Evolutionary conservation across 2,113 vertebrate species (phyloP).

Genomic region (Cichladusa arquata): DNA sequence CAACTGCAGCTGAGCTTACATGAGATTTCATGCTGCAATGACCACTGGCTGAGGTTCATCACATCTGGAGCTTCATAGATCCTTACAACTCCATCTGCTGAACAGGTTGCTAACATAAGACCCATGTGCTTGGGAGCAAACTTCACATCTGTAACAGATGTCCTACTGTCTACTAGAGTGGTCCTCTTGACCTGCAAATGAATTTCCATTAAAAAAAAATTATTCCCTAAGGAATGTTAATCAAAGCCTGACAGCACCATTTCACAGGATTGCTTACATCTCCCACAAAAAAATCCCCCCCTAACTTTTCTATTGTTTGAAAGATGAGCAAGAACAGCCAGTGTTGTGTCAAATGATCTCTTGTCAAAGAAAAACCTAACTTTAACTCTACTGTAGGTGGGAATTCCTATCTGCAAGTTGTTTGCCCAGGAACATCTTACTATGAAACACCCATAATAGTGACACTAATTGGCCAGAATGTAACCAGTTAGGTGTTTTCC

Average conservation of each 20-base stretch:
- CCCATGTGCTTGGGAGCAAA: slow-evolving; percentile 99
- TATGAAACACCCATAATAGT: neutral
- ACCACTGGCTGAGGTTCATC: slow-evolving; percentile 99
- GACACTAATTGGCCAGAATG: neutral
- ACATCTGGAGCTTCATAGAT: slow-evolving; percentile 97
- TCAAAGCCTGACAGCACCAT: neutral
- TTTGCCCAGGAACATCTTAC: neutral
- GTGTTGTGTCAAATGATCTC: neutral
- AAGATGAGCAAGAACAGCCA: neutral
- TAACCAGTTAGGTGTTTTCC: neutral
- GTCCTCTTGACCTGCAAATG: slow-evolving; percentile 92
- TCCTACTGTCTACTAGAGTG: slow-evolving; percentile 95
- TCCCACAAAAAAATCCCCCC: neutral
- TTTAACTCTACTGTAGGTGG: neutral
- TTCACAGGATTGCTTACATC: neutral
- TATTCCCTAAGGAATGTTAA: neutral
- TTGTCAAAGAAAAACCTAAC: neutral
- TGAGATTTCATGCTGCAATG: slow-evolving; percentile 95
- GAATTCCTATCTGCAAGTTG: neutral
- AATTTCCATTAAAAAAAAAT: neutral
- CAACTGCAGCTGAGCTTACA: slow-evolving; percentile 97
- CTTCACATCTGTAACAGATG: slow-evolving; percentile 97
- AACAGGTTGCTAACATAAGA: slow-evolving; percentile 95
- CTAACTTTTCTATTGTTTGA: neutral
- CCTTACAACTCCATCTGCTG: slow-evolving; percentile 93